A percentile compares a stretch with the other conserved stretches of the same genome.
Evolutionary conservation across 2,113 vertebrate species (phyloP).

Genomic region (Marmota monax): DNA sequence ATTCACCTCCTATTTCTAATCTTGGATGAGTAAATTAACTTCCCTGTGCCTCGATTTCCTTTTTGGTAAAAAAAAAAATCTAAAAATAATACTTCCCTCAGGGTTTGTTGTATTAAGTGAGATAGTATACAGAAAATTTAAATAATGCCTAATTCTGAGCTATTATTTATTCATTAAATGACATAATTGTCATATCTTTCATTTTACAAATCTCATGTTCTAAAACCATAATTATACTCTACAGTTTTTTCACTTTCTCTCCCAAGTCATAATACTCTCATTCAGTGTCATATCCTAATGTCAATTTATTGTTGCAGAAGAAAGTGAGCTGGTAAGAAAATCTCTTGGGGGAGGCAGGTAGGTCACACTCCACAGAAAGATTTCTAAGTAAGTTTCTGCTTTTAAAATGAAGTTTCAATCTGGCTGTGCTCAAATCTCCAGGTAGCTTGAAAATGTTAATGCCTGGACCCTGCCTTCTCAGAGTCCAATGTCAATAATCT

Average conservation of each 20-base stretch:
- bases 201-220: background rate
- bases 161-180: conserved; percentile 36
- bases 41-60: background rate
- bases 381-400: background rate
- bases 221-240: background rate
- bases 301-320: background rate
- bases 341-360: background rate
- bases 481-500: background rate
- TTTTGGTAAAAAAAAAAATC: conserved; percentile 49
- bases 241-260: background rate
- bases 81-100: background rate
- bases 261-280: background rate
- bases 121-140: background rate
- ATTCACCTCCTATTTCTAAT: background rate
- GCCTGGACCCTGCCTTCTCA: background rate
- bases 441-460: background rate
- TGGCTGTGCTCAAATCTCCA: background rate
- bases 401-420: background rate
- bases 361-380: background rate
- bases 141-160: background rate
- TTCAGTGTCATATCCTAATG: background rate
- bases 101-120: background rate
- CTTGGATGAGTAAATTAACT: background rate
- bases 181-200: background rate
- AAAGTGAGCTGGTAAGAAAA: background rate